Base-by-base conservation (phyloP, 1,140 invertebrate genomes). In the Drosophila kohkoa region DNA sequence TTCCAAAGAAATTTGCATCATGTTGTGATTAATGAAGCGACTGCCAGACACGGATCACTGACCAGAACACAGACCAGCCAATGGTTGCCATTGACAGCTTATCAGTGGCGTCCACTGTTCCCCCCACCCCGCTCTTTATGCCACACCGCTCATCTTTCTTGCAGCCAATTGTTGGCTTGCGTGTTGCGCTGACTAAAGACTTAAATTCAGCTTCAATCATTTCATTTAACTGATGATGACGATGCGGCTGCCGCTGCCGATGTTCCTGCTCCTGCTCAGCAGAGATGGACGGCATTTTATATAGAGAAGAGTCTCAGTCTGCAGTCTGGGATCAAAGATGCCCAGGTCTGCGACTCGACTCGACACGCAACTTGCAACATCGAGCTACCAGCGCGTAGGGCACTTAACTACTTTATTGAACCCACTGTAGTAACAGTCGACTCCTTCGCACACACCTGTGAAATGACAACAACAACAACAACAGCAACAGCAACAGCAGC, bases 131-230 rank as follows among this genome's bases (percentile, higher is more conserved):
- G 1, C 3, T 25, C 20, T 25, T 25, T 25, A 25, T 20, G 20
- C 15, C 6, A 20, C 20, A 1, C 20, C 10, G 20, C 35, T 1
- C 5, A 38, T 7, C 35, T 10, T 38, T 1, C 6, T 5, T 11
- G 11, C 28, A 77, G 85, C 85, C 85, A 89, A 89, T 89, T 89
- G 85, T 89, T 81, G 75, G 52, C 67, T 89, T 85, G 85, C 85
- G 85, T 89, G 85, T 89, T 78, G 62, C 80, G 55, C 79, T 85
- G 85, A 89, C 85, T 89, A 89, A 89, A 89, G 85, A 89, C 85
- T 89, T 89, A 85, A 88, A 89, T 89, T 89, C 85, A 73, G 66
- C 85, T 85, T 89, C 85, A 89, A 89, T 89, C 85, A 85, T 89
- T 89, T 89, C 81, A 85, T 89, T 89, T 89, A 89, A 89, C 85